A percentile compares a stretch with the other conserved stretches of the same genome.
phyloP scores from a whole-genome alignment of 2,113 vertebrate genomes.

The Meles meles region DNA sequence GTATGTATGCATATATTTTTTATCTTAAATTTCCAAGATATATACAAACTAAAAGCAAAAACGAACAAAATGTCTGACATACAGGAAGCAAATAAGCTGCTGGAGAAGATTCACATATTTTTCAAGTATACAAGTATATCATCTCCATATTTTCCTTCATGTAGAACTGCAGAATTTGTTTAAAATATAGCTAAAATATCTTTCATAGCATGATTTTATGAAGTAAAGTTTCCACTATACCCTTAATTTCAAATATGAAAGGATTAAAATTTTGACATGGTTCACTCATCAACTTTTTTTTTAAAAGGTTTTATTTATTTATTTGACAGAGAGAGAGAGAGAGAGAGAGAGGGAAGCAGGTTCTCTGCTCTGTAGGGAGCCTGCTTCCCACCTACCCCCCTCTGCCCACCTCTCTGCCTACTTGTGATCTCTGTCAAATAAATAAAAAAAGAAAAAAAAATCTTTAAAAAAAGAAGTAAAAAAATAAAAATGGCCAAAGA shows the following conservation, averaged over 20 bases:
- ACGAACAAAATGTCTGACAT: background rate
- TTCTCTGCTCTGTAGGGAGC: no score
- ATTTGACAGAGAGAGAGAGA: background rate
- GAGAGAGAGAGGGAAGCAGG: background rate
- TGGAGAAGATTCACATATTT: background rate
- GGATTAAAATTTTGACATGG: slow-evolving; percentile 21
- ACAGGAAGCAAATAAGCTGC: background rate
- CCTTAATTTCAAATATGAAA: slow-evolving; percentile 31
- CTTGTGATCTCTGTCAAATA: no score
- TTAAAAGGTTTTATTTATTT: no score
- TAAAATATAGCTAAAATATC: slow-evolving; percentile 44
- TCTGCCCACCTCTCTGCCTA: no score
- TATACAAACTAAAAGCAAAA: background rate
- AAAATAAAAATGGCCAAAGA: background rate
- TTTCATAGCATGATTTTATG: slow-evolving; percentile 36
- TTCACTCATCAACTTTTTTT: background rate
- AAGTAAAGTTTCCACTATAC: background rate
- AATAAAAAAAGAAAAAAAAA: no score
- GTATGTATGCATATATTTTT: background rate
- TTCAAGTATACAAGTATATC: background rate
- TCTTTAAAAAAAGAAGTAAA: no score
- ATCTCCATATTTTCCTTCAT: background rate
- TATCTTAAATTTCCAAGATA: background rate
- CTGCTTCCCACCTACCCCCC: no score
- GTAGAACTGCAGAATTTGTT: background rate